Evolutionary conservation across 2,797 vertebrate genomes (phyloP).

Genomic region (Borostomias antarcticus): DNA sequence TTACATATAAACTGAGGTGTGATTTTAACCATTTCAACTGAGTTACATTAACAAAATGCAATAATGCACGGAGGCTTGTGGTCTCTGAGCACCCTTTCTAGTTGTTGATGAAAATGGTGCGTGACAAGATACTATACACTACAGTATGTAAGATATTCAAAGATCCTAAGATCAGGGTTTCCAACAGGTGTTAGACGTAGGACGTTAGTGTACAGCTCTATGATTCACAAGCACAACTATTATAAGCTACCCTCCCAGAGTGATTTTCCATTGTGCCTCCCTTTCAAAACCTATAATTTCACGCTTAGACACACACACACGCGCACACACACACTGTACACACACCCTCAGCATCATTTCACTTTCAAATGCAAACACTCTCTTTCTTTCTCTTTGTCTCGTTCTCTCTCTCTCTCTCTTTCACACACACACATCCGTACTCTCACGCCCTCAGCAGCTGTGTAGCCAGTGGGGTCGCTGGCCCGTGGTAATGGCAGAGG

Average conservation of each 20-base stretch:
- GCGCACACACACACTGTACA: conserved; percentile 3
- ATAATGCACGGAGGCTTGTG: too few species aligned
- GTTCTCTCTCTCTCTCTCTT: neutral
- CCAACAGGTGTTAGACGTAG: too few species aligned
- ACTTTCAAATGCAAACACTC: neutral
- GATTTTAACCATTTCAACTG: too few species aligned
- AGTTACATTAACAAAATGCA: too few species aligned
- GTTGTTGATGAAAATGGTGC: too few species aligned
- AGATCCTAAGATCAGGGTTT: too few species aligned
- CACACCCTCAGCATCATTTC: conserved; percentile 28
- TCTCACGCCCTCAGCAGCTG: conserved; percentile 50
- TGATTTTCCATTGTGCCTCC: neutral
- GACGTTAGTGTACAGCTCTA: too few species aligned
- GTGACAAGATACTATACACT: too few species aligned
- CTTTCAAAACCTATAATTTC: conserved; percentile 43
- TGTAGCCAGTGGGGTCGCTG: conserved; percentile 51
- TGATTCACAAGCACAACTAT: neutral
- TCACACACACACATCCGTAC: conserved; percentile 26
- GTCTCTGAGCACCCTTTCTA: too few species aligned
- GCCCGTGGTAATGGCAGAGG: conserved; percentile 64
- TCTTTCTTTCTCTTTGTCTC: neutral
- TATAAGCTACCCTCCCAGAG: neutral
- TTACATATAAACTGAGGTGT: too few species aligned
- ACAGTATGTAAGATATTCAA: too few species aligned
- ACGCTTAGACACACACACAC: neutral